Base-by-base conservation (phyloP, 2,888 invertebrate genomes). In the Hetaerina titia region DNA sequence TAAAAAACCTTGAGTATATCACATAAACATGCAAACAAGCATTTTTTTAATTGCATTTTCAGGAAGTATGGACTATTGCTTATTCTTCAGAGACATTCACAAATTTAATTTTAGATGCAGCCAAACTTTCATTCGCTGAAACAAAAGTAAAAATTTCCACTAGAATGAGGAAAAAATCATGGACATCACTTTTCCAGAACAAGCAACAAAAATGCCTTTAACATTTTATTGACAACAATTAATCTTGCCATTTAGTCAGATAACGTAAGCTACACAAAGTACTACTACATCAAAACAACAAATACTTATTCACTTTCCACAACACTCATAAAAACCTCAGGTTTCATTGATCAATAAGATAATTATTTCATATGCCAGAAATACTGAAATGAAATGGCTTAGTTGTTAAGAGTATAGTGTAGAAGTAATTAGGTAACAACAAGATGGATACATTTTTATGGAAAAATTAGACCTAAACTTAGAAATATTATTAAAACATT, bases 21-120 rank as follows among this genome's bases (percentile, higher is more conserved):
- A 92, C 69, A 92, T 92, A 64, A 92, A 92, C 92, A 92, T 92
- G 92, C 92, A 92, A 92, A 92, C 92, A 92, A 92, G 92, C 92
- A 92, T 92, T 74, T 31, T 63, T 89, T 31, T 74, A 92, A 74
- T 92, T 92, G 92, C 92, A 69, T 25, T 69, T 92, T 56, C 25
- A 81, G 31, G 81, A 81, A 31, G 31, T 31, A 15, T 81, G 22
- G 31, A 81, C 31, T 69, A 17, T 69, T 81, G 81, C 81, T 81
- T 81, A 81, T 31, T 25, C 81, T 22, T 31, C 81, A 81, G 81
- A 81, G 81, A 81, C 81, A 81, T 31, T 31, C 81, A 81, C 13
- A 81, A 81, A 81, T 13, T 81, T 25, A 81, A 31, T 81, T 81
- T 15, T 25, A 81, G 31, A 81, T 81, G 81, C 81, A 81, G 81